Base-by-base conservation (phyloP, 2,888 invertebrate genomes). In the Acheta domesticus region DNA sequence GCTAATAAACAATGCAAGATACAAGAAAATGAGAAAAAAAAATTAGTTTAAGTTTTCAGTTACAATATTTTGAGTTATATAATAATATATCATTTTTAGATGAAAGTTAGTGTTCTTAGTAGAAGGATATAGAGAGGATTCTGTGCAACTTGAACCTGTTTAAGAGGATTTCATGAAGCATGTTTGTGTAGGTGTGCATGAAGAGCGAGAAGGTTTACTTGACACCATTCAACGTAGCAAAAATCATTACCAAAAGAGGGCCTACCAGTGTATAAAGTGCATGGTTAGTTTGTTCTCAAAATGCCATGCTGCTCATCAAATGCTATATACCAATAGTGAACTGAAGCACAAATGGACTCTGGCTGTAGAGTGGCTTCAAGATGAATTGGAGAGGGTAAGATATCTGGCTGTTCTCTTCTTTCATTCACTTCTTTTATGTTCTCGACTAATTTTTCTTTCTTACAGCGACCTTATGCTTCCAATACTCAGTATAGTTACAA, bases 181-280 rank as follows among this genome's bases (percentile, higher is more conserved):
- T 62, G 5, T 48, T 49, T 48, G 76, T 83, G 12, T 81, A 90
- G 91, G 91, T 85, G 91, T 93, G 77, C 93, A 93, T 5, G 94
- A 94, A 82, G 95, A 97, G 85, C 91, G 96, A 75, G 97, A 97
- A 84, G 98, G 98, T 1, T 89, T 98, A 79, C 91, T 98, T 84
- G 98, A 98, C 86, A 98, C 96, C 80, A 96, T 98, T 85, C 92
- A 94, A 84, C 92, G 96, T 82, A 94, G 96, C 81, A 97, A 97
- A 88, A 95, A 93, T 82, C 96, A 97, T 88, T 97, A 97, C 88
- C 97, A 98, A 87, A 98, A 98, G 88, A 91, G 98, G 83, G 96
- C 97, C 82, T 98, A 98, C 89, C 96, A 97, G 87, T 98, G 97
- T 88, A 96, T 98, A 82, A 98, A 98, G 89, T 95, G 96, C 86